A percentile compares a stretch with the other conserved stretches of the same genome.
Conservation (phyloP, 1,140 invertebrate genomes). For the Cydia amplana region DNA sequence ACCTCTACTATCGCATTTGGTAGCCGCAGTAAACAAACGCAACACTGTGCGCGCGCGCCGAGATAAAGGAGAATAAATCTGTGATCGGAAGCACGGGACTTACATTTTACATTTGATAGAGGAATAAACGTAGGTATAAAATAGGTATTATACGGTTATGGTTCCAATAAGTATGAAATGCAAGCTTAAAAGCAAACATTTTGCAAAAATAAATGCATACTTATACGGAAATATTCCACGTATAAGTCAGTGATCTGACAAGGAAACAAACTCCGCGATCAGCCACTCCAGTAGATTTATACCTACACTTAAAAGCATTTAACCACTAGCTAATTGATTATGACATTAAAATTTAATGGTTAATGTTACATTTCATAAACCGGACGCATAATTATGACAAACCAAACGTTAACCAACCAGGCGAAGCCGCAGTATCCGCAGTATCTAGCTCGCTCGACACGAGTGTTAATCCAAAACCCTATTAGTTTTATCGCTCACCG, state of each 20-base stretch:
- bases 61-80: constrained; percentile 6
- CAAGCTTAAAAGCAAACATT: neutral
- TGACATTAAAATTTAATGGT: neutral
- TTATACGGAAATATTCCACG: neutral
- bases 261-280: too few species aligned
- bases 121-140: too few species aligned
- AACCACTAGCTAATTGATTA: too few species aligned
- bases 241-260: too few species aligned
- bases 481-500: constrained; percentile 17
- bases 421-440: constrained; percentile 4
- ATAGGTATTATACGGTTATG: too few species aligned
- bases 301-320: too few species aligned
- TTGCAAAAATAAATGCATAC: neutral
- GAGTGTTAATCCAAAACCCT: neutral
- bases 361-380: neutral
- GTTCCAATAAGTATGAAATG: neutral
- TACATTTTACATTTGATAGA: neutral
- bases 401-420: constrained; percentile 5
- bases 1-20: neutral
- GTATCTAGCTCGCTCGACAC: constrained; percentile 1
- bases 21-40: constrained; percentile 13
- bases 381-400: neutral
- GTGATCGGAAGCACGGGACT: neutral
- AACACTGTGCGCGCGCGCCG: neutral
- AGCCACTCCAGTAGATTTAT: too few species aligned